Evolutionary conservation across 2,888 invertebrate genomes (phyloP), one percentile per base, ranked within the genome.

Genomic region (Osmoderma eremita): DNA sequence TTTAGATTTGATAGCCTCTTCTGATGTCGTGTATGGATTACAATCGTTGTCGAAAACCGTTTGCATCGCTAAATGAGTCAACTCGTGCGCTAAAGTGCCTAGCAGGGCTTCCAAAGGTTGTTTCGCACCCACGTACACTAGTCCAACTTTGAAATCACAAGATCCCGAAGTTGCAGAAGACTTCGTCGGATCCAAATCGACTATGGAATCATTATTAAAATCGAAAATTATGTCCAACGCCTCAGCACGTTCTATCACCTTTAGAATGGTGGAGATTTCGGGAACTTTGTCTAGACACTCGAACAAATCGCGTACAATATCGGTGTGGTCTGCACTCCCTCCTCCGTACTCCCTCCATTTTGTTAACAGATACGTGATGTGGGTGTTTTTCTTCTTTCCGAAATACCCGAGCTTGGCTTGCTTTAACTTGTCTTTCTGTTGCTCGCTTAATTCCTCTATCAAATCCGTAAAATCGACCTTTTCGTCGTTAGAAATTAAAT

Each of bases 31-130:
- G n/a, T 38, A 53, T 1, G 53, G 53, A 17, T 53, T 38, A 10
- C 38, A 36, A 2, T 39, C 18, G 10, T 53, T 53, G 12, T 18
- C 38, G n/a, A 38, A 53, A n/a, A 53, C 53, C 15, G 39, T 53
- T 53, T 53, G 53, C 8, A 53, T 20, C 15, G 53, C 53, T 3
- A 53, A 38, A 18, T 39, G 53, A 3, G 38, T 17, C 18, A 53
- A 17, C 38, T 38, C 53, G 12, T 39, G 15, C 17, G 53, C 53
- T 12, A 53, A 17, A 15, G 38, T 38, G 4, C 18, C 49, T 18
- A 49, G 24, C 18, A 50, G 10, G 2, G n/a, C n/a, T 3, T 39
- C 17, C 3, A 8, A 5, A 8, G 38, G 17, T 17, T 53, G 38
- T 10, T 53, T 38, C 12, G 18, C 53, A 10, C 17, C 53, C 12